Base-by-base conservation (phyloP, 2,888 invertebrate genomes). In the Listrodromus nycthemerus region DNA sequence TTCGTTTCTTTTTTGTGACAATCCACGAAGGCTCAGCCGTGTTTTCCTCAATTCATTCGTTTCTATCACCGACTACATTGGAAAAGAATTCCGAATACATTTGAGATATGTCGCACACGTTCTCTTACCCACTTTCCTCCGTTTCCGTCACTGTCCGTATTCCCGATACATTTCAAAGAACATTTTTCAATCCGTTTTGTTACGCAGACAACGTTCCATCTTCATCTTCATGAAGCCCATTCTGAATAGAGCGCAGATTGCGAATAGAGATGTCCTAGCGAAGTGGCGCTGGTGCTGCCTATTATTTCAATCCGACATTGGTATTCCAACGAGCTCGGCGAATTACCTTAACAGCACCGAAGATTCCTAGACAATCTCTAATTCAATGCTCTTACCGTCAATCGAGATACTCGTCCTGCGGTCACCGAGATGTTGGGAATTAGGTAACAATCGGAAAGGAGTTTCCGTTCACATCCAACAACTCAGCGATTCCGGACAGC, bases 401-500 rank as follows among this genome's bases (percentile, higher is more conserved):
- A 67, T 21, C 30, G 19, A 48, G 33, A 33, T 55, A 24, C 45
- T 27, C 13, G 16, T 69, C 27, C 16, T 16, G 58, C 41, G 69
- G 48, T 37, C 63, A 65, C 37, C 8, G 67, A 70, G 27, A 52
- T 48, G 52, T 21, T 45, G 37, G 13, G 61, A 24, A 27, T 33
- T 41, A 41, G 50, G 21, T 69, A 33, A 21, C 16, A 19, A 52
- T 27, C 24, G 41, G 50, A 27, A 24, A 63, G 19, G n/a, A 33
- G 45, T 50, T 74, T 65, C 48, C n/a, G 48, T 66, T 66, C 24
- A 27, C 21, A 58, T 67, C 16, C 33, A 27, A 66, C 27, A 67
- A 48, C 41, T 61, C 41, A 19, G 27, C 19, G n/a, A 45, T 6
- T 37, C 19, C 10, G 50, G 7, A 19, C 19, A 27, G 58, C 77